Percentiles rank a stretch among this genome's conserved stretches.
These are phyloP conservation scores for Plotosus lineatus DNA, from an alignment of 2,113 vertebrate species.

Conservation along the genomic window DNA sequence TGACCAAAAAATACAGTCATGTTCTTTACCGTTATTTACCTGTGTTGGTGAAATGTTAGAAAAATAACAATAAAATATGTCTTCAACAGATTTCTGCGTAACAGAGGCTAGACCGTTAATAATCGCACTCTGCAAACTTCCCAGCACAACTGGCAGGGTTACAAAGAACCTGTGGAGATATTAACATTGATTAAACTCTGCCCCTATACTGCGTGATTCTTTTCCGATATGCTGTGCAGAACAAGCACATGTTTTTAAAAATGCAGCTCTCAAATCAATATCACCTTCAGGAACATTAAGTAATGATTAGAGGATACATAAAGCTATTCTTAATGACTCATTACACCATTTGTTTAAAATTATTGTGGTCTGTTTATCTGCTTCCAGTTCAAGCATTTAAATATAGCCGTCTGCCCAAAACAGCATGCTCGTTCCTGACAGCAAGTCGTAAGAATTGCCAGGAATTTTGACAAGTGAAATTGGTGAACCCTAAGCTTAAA, in stretches of 20 bases:
- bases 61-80: too few species aligned
- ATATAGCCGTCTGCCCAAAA: not conserved
- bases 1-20: too few species aligned
- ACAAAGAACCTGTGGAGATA: not conserved
- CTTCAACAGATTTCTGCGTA: not conserved
- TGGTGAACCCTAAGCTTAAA: not conserved
- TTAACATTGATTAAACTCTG: not conserved
- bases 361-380: not conserved
- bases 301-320: not conserved
- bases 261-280: not conserved
- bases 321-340: not conserved
- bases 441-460: not conserved
- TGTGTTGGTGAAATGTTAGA: too few species aligned
- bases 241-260: not conserved
- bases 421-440: not conserved
- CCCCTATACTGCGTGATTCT: not conserved
- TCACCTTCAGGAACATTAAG: not conserved
- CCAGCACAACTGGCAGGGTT: not conserved
- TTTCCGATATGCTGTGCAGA: not conserved
- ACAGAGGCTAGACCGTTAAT: not conserved
- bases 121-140: not conserved
- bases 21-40: too few species aligned
- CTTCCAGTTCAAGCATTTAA: constrained; percentile 13
- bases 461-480: constrained; percentile 16
- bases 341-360: not conserved